phyloP scores from a whole-genome alignment of 2,113 vertebrate genomes.

The Epinephelus fuscoguttatus region DNA sequence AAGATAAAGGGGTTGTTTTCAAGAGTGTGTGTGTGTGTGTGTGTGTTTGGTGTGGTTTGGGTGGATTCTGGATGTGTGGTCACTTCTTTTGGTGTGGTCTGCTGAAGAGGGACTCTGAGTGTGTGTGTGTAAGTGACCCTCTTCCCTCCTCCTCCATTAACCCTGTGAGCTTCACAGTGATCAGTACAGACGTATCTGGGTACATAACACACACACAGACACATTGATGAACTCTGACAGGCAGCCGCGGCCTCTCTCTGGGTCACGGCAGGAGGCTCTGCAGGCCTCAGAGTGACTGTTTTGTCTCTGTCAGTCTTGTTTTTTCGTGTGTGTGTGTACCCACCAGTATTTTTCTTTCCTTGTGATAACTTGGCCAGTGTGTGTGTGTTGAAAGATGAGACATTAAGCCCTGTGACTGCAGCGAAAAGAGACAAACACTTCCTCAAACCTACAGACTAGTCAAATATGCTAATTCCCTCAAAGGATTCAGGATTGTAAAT shows the following conservation, averaged over 20 bases:
- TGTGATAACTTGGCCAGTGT: slow-evolving; percentile 32
- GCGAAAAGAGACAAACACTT: not conserved
- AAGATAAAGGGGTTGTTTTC: slow-evolving; percentile 60
- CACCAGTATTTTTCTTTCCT: slow-evolving; percentile 25
- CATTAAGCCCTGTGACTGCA: not conserved
- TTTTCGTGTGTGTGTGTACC: slow-evolving; percentile 31
- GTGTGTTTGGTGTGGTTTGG: slow-evolving; percentile 61
- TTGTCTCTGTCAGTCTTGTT: slow-evolving; percentile 35
- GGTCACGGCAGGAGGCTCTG: slow-evolving; percentile 38
- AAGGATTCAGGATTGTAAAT: not conserved
- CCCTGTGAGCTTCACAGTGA: slow-evolving; percentile 23
- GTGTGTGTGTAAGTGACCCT: slow-evolving; percentile 16
- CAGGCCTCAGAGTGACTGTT: slow-evolving; percentile 14
- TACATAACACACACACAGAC: slow-evolving; percentile 5
- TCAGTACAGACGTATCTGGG: slow-evolving; percentile 10
- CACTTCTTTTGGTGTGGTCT: slow-evolving; percentile 36
- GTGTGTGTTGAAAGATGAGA: not conserved
- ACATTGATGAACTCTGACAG: not conserved
- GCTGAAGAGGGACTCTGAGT: not conserved
- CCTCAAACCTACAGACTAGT: not conserved
- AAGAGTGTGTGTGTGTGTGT: slow-evolving; percentile 30
- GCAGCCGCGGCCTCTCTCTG: slow-evolving; percentile 17
- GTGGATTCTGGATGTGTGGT: slow-evolving; percentile 61
- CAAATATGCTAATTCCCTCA: not conserved
- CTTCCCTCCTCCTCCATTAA: slow-evolving; percentile 5